These are phyloP conservation scores for Euschistus heros DNA, from an alignment of 1,140 invertebrate genomes.

Conservation along the genomic window DNA sequence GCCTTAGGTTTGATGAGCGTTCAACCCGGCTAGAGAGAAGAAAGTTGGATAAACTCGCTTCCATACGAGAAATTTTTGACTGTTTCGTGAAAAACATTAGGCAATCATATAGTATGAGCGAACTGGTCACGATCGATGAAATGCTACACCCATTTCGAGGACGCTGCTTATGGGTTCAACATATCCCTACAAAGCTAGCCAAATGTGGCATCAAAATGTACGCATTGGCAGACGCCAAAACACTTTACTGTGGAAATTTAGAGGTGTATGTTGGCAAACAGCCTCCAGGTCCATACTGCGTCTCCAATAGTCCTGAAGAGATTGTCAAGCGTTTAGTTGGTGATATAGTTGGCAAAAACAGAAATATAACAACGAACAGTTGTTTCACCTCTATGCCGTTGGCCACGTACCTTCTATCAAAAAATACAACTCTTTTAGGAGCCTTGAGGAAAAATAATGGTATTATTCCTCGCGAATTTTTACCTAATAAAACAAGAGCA, in stretches of 20 bases:
- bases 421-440: slow-evolving; percentile 26
- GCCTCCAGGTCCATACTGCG: slow-evolving; percentile 9
- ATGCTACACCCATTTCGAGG: slow-evolving; percentile 35
- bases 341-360: slow-evolving; percentile 17
- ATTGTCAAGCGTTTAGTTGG: slow-evolving; percentile 24
- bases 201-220: slow-evolving; percentile 40
- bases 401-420: slow-evolving; percentile 21
- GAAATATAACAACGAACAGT: slow-evolving; percentile 30
- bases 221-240: too few species aligned
- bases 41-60: too few species aligned
- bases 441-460: slow-evolving; percentile 28
- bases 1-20: too few species aligned
- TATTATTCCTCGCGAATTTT: slow-evolving; percentile 3
- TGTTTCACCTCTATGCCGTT: slow-evolving; percentile 27
- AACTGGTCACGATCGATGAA: slow-evolving; percentile 32
- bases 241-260: slow-evolving; percentile 33
- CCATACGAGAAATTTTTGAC: too few species aligned
- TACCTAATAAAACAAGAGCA: slow-evolving; percentile 19
- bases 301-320: slow-evolving; percentile 15
- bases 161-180: slow-evolving; percentile 34
- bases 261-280: slow-evolving; percentile 35
- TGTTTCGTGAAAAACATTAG: too few species aligned
- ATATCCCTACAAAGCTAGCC: slow-evolving; percentile 40
- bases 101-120: slow-evolving; percentile 11
- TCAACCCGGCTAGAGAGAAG: too few species aligned